Evolutionary conservation across 2,888 invertebrate genomes (phyloP).

Genomic region (Eristalis intricaria): DNA sequence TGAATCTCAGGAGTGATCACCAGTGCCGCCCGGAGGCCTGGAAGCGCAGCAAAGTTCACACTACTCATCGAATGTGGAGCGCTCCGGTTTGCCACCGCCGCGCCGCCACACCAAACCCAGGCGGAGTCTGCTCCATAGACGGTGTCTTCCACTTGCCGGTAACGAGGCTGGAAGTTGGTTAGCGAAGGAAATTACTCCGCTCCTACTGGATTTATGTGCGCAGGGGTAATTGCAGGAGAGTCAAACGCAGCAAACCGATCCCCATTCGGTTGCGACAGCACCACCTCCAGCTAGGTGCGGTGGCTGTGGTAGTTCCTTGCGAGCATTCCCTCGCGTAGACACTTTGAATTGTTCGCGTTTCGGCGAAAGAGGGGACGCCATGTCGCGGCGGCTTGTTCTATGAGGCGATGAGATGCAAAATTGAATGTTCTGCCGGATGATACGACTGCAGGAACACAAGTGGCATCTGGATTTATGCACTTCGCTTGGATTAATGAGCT

Average conservation of each 20-base stretch:
- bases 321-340: slow-evolving; percentile 29
- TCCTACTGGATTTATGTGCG: slow-evolving; percentile 69
- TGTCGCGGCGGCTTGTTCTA: slow-evolving; percentile 46
- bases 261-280: slow-evolving; percentile 32
- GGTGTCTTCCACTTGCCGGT: slow-evolving; percentile 55
- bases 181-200: slow-evolving; percentile 62
- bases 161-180: slow-evolving; percentile 70
- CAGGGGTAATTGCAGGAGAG: slow-evolving; percentile 63
- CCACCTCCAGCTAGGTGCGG: slow-evolving; percentile 41
- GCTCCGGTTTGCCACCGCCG: slow-evolving; percentile 21
- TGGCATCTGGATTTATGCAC: slow-evolving; percentile 58
- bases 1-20: slow-evolving; percentile 46
- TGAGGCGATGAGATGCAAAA: slow-evolving; percentile 65
- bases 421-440: slow-evolving; percentile 36
- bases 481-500: slow-evolving; percentile 57
- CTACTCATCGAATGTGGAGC: slow-evolving; percentile 58
- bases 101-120: slow-evolving; percentile 46
- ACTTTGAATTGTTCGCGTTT: slow-evolving; percentile 28
- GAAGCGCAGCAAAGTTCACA: slow-evolving; percentile 58
- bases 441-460: slow-evolving; percentile 3
- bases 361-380: background rate
- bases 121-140: background rate
- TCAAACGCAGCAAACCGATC: slow-evolving; percentile 27
- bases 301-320: background rate
- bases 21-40: slow-evolving; percentile 19